Evolutionary conservation across 1,140 invertebrate species (phyloP).

Genomic region (Drosophila auraria): DNA sequence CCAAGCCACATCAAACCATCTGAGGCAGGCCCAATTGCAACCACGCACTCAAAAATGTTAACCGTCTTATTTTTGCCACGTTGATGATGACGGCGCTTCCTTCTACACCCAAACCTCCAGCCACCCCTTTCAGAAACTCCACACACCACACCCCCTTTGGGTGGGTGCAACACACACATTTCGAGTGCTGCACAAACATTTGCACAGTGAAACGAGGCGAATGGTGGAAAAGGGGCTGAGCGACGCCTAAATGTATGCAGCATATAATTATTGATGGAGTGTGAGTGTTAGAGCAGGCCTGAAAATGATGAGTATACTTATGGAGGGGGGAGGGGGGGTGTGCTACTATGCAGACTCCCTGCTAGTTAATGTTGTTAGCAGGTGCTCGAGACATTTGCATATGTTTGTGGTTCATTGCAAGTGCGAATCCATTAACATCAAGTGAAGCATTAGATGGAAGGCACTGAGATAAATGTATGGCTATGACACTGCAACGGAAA

Average conservation of each 20-base stretch:
- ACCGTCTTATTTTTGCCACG: conserved; percentile 71
- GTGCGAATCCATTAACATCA: conserved; percentile 81
- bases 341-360: conserved; percentile 29
- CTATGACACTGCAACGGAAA: neutral
- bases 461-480: conserved; percentile 21
- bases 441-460: conserved; percentile 52
- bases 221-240: conserved; percentile 21
- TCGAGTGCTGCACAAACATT: conserved; percentile 77
- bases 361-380: conserved; percentile 81
- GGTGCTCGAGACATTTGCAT: conserved; percentile 81
- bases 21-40: conserved; percentile 47
- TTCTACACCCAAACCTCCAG: neutral
- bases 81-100: conserved; percentile 35
- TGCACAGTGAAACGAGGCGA: conserved; percentile 73
- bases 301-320: conserved; percentile 63
- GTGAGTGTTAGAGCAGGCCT: conserved; percentile 44
- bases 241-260: conserved; percentile 72
- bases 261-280: conserved; percentile 82
- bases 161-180: conserved; percentile 55
- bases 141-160: neutral
- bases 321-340: neutral
- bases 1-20: conserved; percentile 35
- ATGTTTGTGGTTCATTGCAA: conserved; percentile 80
- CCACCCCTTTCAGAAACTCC: conserved; percentile 7
- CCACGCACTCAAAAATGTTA: conserved; percentile 75